Percentiles rank a stretch among this genome's conserved stretches.
Evolutionary conservation across 2,797 vertebrate species (phyloP).

Genomic region (Smutsia gigantea): DNA sequence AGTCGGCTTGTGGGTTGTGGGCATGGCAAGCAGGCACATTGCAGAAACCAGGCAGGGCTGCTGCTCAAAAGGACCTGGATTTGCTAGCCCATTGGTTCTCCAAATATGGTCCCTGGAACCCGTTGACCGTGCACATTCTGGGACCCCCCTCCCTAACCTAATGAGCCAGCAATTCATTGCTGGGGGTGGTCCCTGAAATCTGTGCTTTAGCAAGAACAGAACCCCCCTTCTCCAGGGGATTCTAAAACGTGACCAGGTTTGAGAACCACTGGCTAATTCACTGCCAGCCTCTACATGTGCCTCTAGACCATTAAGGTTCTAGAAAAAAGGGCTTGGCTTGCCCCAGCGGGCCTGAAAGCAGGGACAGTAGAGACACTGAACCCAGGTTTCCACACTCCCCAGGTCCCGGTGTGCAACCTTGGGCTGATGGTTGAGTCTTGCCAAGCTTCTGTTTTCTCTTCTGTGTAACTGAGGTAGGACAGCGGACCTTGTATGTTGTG

Average conservation of each 20-base stretch:
- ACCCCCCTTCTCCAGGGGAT: no score
- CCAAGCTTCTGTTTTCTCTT: not conserved
- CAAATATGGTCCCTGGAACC: not conserved
- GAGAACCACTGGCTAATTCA: not conserved
- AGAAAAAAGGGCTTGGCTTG: not conserved
- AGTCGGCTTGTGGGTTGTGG: accelerated
- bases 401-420: no score
- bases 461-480: not conserved
- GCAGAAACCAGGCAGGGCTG: accelerated
- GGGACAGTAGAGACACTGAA: accelerated
- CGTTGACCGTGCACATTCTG: accelerated
- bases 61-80: not conserved
- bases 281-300: not conserved
- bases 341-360: not conserved
- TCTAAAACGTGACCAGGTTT: accelerated
- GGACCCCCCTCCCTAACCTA: not conserved
- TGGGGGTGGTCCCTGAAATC: not conserved
- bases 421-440: accelerated
- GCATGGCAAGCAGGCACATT: accelerated
- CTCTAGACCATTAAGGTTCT: not conserved
- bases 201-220: no score
- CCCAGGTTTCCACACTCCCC: not conserved
- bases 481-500: accelerated
- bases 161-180: accelerated
- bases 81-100: not conserved